Evolutionary conservation across 92 coral and sea anemone species (phyloP).

Genomic region (Palythoa grandis): DNA sequence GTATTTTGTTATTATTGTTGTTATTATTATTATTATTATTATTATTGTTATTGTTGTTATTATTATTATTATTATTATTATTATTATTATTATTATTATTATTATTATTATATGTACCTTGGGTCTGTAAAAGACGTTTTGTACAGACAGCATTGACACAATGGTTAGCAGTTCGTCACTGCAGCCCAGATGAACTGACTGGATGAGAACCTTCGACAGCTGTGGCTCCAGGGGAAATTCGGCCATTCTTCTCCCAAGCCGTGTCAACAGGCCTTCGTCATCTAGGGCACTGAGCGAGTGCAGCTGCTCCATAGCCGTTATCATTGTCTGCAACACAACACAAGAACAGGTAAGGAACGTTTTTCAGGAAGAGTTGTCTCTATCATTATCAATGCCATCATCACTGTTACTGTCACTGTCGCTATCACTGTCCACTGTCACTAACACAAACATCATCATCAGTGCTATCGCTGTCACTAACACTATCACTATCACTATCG

Average conservation of each 20-base stretch:
- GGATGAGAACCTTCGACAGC: conserved; percentile 94
- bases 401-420: not conserved
- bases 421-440: too few species aligned
- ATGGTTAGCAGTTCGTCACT: conserved; percentile 95
- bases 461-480: too few species aligned
- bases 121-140: conserved; percentile 98
- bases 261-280: conserved; percentile 91
- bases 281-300: conserved; percentile 95
- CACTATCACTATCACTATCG: not conserved
- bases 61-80: too few species aligned
- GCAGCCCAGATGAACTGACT: conserved; percentile 96
- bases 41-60: too few species aligned
- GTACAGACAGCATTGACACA: conserved; percentile 97
- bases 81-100: too few species aligned
- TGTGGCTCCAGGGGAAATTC: conserved; percentile 99
- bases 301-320: conserved; percentile 96
- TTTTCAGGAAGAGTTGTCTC: not conserved
- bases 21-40: too few species aligned
- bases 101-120: conserved; percentile 57
- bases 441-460: too few species aligned
- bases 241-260: conserved; percentile 97
- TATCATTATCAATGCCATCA: not conserved
- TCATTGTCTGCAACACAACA: conserved; percentile 78
- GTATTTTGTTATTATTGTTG: too few species aligned
- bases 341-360: not conserved